Base-by-base conservation (phyloP, 2,888 invertebrate species). In the Atethmia centrago region DNA sequence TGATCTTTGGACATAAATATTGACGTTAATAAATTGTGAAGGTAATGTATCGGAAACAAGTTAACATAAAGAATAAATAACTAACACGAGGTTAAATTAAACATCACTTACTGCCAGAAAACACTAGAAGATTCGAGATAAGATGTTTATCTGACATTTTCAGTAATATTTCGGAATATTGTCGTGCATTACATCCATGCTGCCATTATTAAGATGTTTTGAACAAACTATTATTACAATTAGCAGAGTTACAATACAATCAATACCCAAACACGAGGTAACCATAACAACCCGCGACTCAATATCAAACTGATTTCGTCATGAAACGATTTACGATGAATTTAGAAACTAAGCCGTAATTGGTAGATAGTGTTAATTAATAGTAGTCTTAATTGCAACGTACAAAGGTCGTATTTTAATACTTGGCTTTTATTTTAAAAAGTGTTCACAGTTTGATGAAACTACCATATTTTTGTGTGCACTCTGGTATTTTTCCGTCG, bases 301-400 rank as follows among this genome's bases (percentile, higher is more conserved):
- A 74, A 73, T 45, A 65, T 0, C 14, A 61, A 55, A 53, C 14
- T 21, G 21, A 47, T 61, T 73, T 40, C 25, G 40, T 25, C 7
- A 53, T 51, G 63, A n/a, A n/a, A n/a, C n/a, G n/a, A n/a, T n/a
- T 49, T 49, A 49, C 16, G 28, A 53, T 49, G 19, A 73, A 69
- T 68, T 62, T 71, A 64, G 28, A 83, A 83, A 79, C 56, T n/a
- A 63, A 42, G 40, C 19, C 8, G 10, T 69, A 69, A 79, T 53
- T 68, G 42, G 19, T 19, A 42, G 56, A 56, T 51, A 42, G 58
- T 66, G 21, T 45, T 74, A 74, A 68, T 74, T 53, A 53, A 19
- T 19, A 58, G 5, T n/a, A 25, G 45, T 66, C 47, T 71, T 71
- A 75, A 71, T 71, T 71, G 28, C 14, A 59, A 62, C 45, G 21